These are phyloP conservation scores for Parotocinclus haroldoi DNA, from an alignment of 2,797 vertebrate genomes.

Conservation along the genomic window DNA sequence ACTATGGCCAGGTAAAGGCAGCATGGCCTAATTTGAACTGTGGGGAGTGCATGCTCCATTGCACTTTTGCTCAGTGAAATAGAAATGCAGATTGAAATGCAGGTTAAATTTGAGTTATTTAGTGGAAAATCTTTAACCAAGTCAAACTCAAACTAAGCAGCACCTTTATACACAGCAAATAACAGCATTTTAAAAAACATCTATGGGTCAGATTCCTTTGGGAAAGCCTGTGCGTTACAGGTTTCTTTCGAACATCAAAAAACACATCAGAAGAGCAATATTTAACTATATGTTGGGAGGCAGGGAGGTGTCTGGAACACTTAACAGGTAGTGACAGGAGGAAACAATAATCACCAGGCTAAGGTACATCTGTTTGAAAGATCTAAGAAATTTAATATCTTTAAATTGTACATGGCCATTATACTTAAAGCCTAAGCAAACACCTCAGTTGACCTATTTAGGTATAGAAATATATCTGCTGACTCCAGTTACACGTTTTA, in stretches of 20 bases:
- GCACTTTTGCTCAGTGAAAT: conserved; percentile 44
- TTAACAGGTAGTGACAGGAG: conserved; percentile 25
- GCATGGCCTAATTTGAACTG: conserved; percentile 27
- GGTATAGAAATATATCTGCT: neutral
- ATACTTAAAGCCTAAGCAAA: neutral
- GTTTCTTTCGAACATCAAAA: conserved; percentile 2
- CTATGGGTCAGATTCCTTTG: neutral
- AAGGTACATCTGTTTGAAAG: conserved; percentile 4
- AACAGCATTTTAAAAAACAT: too few species aligned
- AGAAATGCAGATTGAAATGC: conserved; percentile 4
- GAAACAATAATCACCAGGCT: conserved; percentile 26
- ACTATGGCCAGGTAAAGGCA: neutral
- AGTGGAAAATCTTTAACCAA: neutral
- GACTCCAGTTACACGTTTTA: neutral
- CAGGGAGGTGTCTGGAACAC: conserved; percentile 16
- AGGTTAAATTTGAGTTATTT: neutral
- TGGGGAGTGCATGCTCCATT: conserved; percentile 35
- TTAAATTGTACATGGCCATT: conserved; percentile 22
- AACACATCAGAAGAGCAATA: conserved; percentile 13
- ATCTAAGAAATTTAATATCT: conserved; percentile 4
- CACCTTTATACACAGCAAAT: neutral
- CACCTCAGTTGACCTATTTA: conserved; percentile 7
- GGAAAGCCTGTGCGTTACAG: neutral
- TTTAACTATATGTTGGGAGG: neutral
- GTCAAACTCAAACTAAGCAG: neutral